phyloP scores from a whole-genome alignment of 1,140 invertebrate genomes.

The Euura saliciscinereae region DNA sequence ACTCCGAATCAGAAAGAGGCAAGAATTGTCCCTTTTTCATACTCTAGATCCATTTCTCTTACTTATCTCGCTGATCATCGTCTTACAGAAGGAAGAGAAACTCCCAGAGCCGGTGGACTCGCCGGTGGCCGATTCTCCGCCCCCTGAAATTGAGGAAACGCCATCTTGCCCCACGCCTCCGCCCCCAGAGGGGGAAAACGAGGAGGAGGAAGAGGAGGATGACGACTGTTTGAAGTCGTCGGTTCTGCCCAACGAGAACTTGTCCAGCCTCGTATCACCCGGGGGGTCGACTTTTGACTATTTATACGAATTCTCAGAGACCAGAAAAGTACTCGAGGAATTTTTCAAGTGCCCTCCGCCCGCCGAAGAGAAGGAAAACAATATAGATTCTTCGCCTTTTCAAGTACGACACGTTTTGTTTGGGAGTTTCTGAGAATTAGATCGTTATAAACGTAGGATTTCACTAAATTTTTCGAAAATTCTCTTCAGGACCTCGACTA shows the following conservation, averaged over 20 bases:
- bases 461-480: constrained; percentile 21
- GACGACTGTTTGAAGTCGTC: constrained; percentile 50
- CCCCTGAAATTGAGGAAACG: constrained; percentile 31
- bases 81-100: constrained; percentile 45
- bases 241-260: constrained; percentile 47
- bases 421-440: constrained; percentile 42
- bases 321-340: constrained; percentile 87
- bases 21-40: constrained; percentile 10
- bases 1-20: constrained; percentile 58
- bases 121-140: constrained; percentile 47
- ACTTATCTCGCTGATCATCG: not conserved
- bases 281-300: constrained; percentile 76
- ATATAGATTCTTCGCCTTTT: constrained; percentile 54
- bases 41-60: not conserved
- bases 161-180: constrained; percentile 13
- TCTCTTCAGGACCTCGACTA: constrained; percentile 78
- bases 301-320: constrained; percentile 89
- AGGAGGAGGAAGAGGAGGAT: constrained; percentile 39
- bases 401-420: constrained; percentile 50
- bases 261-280: constrained; percentile 53
- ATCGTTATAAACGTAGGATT: constrained; percentile 20
- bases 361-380: constrained; percentile 64
- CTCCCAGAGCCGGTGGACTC: constrained; percentile 48
- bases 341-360: constrained; percentile 83
- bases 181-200: constrained; percentile 23